Percentiles rank a stretch among this genome's conserved stretches.
phyloP scores from a whole-genome alignment of 2,113 vertebrate genomes.

The Caranx melampygus region DNA sequence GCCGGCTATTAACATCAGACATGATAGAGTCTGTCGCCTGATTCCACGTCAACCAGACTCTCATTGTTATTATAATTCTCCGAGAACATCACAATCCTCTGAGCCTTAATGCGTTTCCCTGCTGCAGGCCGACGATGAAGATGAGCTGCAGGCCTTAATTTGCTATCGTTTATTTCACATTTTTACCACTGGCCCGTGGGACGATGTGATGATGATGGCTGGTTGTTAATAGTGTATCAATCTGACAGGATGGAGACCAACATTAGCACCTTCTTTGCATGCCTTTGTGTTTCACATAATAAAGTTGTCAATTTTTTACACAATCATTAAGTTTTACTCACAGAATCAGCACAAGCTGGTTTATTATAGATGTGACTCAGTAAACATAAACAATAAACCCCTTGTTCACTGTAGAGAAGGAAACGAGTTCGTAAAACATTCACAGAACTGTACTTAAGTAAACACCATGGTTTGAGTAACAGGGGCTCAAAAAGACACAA shows the following conservation, averaged over 20 bases:
- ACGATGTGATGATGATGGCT: not conserved
- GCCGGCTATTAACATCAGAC: constrained; percentile 26
- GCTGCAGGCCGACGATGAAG: not conserved
- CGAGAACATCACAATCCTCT: not conserved
- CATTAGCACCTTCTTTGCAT: too few relatives aligned
- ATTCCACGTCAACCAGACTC: not conserved
- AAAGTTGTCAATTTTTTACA: too few relatives aligned
- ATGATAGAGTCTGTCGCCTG: constrained; percentile 23
- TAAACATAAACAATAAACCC: too few relatives aligned
- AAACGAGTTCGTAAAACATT: too few relatives aligned
- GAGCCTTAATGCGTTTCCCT: not conserved
- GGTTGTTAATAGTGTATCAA: not conserved
- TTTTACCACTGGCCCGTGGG: not conserved
- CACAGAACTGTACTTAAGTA: too few relatives aligned
- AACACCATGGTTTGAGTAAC: too few relatives aligned
- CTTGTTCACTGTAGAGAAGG: too few relatives aligned
- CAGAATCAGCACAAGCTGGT: too few relatives aligned
- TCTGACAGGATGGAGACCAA: not conserved
- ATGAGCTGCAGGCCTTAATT: constrained; percentile 14
- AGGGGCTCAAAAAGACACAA: too few relatives aligned
- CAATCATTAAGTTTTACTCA: too few relatives aligned
- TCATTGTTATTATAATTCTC: constrained; percentile 21
- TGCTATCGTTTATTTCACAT: constrained; percentile 4
- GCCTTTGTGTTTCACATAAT: too few relatives aligned
- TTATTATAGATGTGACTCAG: too few relatives aligned